Evolutionary conservation across 2,888 invertebrate genomes (phyloP).

Genomic region (Heteropelma amictum): DNA sequence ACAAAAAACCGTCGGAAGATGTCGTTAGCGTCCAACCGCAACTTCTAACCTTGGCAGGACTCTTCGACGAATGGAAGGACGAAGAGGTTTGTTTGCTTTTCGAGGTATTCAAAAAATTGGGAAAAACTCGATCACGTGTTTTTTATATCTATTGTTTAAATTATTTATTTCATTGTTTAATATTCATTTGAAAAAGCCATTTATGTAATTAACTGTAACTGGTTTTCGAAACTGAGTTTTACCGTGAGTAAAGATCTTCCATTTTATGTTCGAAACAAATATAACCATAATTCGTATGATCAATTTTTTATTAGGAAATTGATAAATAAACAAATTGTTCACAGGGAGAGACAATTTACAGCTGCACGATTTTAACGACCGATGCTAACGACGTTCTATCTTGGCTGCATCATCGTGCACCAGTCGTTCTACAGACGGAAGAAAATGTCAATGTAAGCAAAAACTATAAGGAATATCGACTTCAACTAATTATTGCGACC

Average conservation of each 20-base stretch:
- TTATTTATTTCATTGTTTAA: neutral
- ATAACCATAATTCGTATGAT: neutral
- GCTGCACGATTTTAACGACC: conserved; percentile 88
- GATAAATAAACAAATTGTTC: conserved; percentile 29
- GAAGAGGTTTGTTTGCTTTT: conserved; percentile 68
- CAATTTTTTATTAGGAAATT: neutral
- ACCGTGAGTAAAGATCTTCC: too few species aligned
- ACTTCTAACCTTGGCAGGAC: conserved; percentile 86
- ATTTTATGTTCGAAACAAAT: neutral
- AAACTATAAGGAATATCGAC: neutral
- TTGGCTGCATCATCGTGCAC: conserved; percentile 90
- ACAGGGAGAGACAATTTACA: conserved; percentile 82
- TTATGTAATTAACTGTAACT: too few species aligned
- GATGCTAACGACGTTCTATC: conserved; percentile 83
- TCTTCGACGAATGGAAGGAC: conserved; percentile 85
- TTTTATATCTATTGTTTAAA: neutral
- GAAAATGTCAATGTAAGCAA: conserved; percentile 81
- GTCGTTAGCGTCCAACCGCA: conserved; percentile 80
- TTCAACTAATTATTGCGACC: too few species aligned
- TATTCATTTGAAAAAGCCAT: too few species aligned
- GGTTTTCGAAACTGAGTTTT: too few species aligned
- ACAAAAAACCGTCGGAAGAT: conserved; percentile 82
- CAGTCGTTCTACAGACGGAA: conserved; percentile 86
- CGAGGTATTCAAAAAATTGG: neutral
- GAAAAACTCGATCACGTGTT: neutral